Evolutionary conservation across 2,888 invertebrate species (phyloP).

Genomic region (Eumerus sabulonum): DNA sequence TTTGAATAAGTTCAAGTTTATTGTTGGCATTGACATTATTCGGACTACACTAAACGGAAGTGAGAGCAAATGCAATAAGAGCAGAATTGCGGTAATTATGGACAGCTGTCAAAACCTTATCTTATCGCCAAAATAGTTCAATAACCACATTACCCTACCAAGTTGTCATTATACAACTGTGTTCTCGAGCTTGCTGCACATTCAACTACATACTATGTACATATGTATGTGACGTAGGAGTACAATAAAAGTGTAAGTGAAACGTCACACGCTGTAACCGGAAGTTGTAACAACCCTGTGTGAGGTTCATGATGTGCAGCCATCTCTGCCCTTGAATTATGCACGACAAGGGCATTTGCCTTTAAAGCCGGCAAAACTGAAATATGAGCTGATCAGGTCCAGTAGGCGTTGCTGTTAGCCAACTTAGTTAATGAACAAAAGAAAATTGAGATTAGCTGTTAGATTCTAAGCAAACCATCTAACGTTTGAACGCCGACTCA

Average conservation of each 20-base stretch:
- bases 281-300: neutral
- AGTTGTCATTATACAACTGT: too few relatives aligned
- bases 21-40: neutral
- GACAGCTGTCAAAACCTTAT: too few relatives aligned
- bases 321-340: constrained; percentile 44
- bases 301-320: neutral
- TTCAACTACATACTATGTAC: constrained; percentile 22
- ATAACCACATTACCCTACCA: neutral
- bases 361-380: neutral
- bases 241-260: constrained; percentile 37
- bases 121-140: neutral
- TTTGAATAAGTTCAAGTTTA: constrained; percentile 8
- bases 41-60: too few relatives aligned
- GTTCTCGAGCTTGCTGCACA: constrained; percentile 1
- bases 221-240: constrained; percentile 1
- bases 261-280: constrained; percentile 16
- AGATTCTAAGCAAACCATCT: too few relatives aligned
- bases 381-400: constrained; percentile 13
- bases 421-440: constrained; percentile 18
- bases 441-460: too few relatives aligned
- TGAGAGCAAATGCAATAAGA: too few relatives aligned
- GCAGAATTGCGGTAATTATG: too few relatives aligned
- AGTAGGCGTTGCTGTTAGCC: neutral
- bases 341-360: constrained; percentile 46
- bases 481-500: constrained; percentile 43